Conservation (phyloP, 1,140 invertebrate species). For the Aethina tumida region DNA sequence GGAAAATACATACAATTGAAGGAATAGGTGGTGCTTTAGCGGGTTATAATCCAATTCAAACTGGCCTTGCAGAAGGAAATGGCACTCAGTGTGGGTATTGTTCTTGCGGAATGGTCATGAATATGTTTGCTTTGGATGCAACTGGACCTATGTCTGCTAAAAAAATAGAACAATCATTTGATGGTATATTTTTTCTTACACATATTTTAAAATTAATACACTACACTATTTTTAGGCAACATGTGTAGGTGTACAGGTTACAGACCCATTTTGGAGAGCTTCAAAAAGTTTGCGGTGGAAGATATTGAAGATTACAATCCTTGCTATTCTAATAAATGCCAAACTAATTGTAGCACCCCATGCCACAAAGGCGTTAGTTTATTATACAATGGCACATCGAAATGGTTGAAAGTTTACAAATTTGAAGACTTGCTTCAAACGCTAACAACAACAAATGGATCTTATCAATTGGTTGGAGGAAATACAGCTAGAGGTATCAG, state of each 20-base stretch:
- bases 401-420: conserved; percentile 24
- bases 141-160: conserved; percentile 46
- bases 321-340: conserved; percentile 2
- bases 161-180: conserved; percentile 28
- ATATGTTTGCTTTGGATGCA: conserved; percentile 56
- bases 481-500: conserved; percentile 30
- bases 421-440: conserved; percentile 22
- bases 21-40: conserved; percentile 57
- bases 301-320: conserved; percentile 22
- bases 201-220: no score
- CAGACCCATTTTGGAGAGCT: conserved; percentile 71
- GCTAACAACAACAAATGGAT: conserved; percentile 14
- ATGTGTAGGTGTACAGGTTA: conserved; percentile 84
- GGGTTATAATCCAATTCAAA: conserved; percentile 65
- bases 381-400: conserved; percentile 9
- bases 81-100: conserved; percentile 78
- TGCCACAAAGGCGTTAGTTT: no score
- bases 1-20: conserved; percentile 71
- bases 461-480: conserved; percentile 28
- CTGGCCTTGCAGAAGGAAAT: conserved; percentile 55
- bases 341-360: conserved; percentile 9
- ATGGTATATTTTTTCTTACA: no score
- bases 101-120: conserved; percentile 78
- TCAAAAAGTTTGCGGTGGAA: conserved; percentile 46
- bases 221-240: no score